phyloP scores from a whole-genome alignment of 2,888 invertebrate genomes.

The Minunthozetes semirufus region DNA sequence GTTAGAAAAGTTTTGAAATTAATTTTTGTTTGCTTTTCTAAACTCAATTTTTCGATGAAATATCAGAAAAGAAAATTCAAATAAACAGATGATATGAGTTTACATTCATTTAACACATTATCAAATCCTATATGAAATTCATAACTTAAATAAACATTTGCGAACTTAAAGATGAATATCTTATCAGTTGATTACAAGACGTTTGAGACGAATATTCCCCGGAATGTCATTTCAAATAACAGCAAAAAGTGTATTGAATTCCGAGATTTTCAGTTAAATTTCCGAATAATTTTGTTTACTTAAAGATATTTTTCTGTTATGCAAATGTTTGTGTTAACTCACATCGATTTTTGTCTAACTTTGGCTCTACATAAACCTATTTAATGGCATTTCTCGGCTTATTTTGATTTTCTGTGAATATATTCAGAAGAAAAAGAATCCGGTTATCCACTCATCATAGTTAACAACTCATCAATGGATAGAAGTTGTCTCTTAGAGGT shows the following conservation, averaged over 20 bases:
- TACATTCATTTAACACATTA: neutral
- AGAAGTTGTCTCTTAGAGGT: too few relatives aligned
- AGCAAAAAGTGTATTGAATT: neutral
- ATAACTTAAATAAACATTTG: neutral
- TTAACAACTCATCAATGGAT: too few relatives aligned
- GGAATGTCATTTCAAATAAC: neutral
- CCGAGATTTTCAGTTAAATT: neutral
- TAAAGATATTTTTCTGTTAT: neutral
- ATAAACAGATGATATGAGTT: neutral
- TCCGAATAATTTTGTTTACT: conserved; percentile 3
- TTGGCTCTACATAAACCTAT: too few relatives aligned
- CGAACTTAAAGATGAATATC: conserved; percentile 1
- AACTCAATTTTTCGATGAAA: too few relatives aligned
- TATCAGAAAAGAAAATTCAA: neutral
- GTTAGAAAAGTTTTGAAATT: too few relatives aligned
- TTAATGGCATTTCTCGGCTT: too few relatives aligned
- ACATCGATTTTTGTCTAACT: neutral
- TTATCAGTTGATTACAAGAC: neutral
- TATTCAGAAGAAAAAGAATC: too few relatives aligned
- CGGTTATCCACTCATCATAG: too few relatives aligned
- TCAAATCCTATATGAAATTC: neutral
- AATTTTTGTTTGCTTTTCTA: too few relatives aligned
- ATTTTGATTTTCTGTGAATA: too few relatives aligned
- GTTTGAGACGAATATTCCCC: neutral
- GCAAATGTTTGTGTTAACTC: neutral